Evolutionary conservation across 2,797 vertebrate species (phyloP).

Genomic region (Microhierax caerulescens): DNA sequence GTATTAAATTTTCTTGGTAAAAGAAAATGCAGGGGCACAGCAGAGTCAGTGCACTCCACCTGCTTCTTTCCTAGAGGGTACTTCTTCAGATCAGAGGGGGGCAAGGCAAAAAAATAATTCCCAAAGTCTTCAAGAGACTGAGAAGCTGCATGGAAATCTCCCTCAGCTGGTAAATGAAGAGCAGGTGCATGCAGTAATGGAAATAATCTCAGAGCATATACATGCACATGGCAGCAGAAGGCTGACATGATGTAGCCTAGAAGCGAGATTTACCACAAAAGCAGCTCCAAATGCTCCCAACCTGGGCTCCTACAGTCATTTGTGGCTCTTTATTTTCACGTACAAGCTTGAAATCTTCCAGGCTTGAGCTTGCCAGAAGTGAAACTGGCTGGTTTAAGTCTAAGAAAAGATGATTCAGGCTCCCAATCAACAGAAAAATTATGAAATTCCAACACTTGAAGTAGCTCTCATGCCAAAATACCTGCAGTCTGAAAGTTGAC

Average conservation of each 20-base stretch:
- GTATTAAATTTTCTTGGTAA: not conserved
- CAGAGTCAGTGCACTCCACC: not conserved
- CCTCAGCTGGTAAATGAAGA: not conserved
- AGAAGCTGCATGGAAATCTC: not conserved
- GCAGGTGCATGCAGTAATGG: not conserved
- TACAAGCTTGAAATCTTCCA: not conserved
- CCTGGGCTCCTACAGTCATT: not conserved
- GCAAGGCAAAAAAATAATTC: not conserved
- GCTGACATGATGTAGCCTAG: fast-evolving
- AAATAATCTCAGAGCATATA: not conserved
- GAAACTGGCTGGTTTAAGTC: not conserved
- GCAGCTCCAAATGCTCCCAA: not conserved
- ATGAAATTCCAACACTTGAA: not conserved
- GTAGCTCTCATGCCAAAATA: fast-evolving
- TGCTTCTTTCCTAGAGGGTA: not conserved
- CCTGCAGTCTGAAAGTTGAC: not conserved
- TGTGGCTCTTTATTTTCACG: not conserved
- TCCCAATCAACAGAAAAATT: not conserved
- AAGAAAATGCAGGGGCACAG: not conserved
- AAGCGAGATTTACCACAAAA: not conserved
- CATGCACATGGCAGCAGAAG: fast-evolving
- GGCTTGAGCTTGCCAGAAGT: not conserved
- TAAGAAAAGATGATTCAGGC: not conserved
- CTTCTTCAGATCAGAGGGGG: not conserved
- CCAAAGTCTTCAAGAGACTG: not conserved